phyloP scores from a whole-genome alignment of 2,888 invertebrate species.

The Harpalus rubripes region DNA sequence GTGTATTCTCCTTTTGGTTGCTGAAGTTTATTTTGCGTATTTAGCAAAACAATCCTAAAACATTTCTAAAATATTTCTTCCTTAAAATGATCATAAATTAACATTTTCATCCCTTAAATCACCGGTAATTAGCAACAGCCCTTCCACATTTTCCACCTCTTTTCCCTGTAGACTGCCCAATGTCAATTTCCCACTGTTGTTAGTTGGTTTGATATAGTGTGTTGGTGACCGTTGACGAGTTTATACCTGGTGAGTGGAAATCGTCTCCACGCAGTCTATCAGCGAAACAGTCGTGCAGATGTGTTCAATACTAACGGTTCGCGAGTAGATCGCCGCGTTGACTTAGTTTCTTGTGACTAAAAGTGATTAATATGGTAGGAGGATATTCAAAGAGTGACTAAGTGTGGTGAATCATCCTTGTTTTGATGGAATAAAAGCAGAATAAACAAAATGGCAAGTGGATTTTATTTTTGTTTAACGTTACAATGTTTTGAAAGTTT shows the following conservation, averaged over 20 bases:
- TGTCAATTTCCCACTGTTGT: constrained; percentile 12
- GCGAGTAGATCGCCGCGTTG: not conserved
- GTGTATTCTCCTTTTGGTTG: too few species aligned
- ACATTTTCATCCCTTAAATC: too few species aligned
- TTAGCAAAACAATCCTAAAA: too few species aligned
- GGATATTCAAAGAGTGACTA: not conserved
- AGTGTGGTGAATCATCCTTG: constrained; percentile 8
- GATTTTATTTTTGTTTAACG: not conserved
- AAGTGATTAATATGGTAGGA: constrained; percentile 12
- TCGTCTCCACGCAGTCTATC: not conserved
- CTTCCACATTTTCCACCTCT: not conserved
- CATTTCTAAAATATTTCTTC: too few species aligned
- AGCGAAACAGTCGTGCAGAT: not conserved
- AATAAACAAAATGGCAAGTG: too few species aligned
- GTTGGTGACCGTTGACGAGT: constrained; percentile 27
- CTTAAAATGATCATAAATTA: too few species aligned
- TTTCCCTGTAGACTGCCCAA: not conserved
- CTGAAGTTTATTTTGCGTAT: too few species aligned
- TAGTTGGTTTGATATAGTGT: not conserved
- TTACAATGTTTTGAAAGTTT: not conserved
- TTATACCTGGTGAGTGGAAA: constrained; percentile 31
- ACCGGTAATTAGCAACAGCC: not conserved
- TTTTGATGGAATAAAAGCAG: not conserved
- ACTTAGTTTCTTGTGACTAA: not conserved
- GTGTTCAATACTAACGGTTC: not conserved